Base-by-base conservation (phyloP, 2,113 vertebrate species). In the Smithornis capensis region DNA sequence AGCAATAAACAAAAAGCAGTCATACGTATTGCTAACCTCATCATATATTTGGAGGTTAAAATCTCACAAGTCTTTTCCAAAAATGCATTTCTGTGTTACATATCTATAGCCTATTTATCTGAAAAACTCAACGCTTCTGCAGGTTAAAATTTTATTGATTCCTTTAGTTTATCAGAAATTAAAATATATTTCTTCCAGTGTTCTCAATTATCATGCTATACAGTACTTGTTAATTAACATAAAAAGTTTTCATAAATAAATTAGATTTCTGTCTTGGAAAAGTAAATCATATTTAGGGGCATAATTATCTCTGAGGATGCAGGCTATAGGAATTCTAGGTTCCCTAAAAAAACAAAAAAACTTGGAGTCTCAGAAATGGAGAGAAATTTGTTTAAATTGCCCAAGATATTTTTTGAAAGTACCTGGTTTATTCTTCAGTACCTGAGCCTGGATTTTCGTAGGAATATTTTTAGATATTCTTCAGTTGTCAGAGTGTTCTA, bases 1-100 rank as follows among this genome's bases (percentile, higher is more conserved):
- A 78, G 2, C 0, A 1, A 23, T 4, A 25, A 42, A 14, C 5
- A 60, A 62, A 55, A 74, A 77, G 4, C 2, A 55, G 4, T 24
- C 13, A 12, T 35, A 29, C 9, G 1, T 33, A 47, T 31, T 6
- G 0, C 44, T 56, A 67, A 11, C 9, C 4, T 77, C 13, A 21
- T 28, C 16, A 78, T 14, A 57, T 6, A 35, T 69, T 64, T 73
- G 19, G 13, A 90, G 83, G 7, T 22, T 18, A 10, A 79, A 53
- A 35, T 74, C 19, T 57, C 7, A 12, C 14, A 49, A 24, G 10
- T 9, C 1, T 69, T 64, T 64, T 73, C 44, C 65, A 47, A 73
- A 91, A 91, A 80, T 35, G 4, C 1, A 45, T 84, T 84, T 78
- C 23, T 75, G 7, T 50, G 5, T 45, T 55, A 63, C 4, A 7